phyloP scores from a whole-genome alignment of 2,888 invertebrate species.

The Limenitis camilla region DNA sequence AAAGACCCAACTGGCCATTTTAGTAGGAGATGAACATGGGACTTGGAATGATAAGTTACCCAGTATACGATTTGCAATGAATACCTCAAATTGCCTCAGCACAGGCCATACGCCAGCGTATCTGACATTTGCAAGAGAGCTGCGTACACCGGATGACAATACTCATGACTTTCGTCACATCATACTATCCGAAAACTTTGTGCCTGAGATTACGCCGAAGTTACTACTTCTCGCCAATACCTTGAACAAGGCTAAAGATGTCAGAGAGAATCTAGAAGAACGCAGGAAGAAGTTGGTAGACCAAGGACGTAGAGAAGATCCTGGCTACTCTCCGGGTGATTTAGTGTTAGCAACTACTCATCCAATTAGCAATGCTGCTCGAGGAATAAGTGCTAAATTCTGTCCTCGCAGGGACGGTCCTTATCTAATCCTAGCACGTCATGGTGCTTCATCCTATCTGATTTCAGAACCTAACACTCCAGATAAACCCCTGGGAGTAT shows the following conservation, averaged over 20 bases:
- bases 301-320: neutral
- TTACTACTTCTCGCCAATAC: constrained; percentile 5
- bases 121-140: constrained; percentile 27
- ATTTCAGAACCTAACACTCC: neutral
- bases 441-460: neutral
- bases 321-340: neutral
- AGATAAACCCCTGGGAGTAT: neutral
- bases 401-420: neutral
- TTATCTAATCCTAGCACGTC: neutral
- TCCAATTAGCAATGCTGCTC: neutral
- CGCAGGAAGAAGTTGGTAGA: neutral
- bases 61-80: constrained; percentile 42
- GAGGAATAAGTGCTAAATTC: neutral
- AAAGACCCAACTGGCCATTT: constrained; percentile 22
- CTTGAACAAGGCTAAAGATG: constrained; percentile 3
- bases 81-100: constrained; percentile 26
- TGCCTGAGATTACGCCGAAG: constrained; percentile 24
- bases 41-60: constrained; percentile 35
- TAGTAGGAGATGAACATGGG: constrained; percentile 25
- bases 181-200: constrained; percentile 29
- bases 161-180: constrained; percentile 7
- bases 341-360: too few relatives aligned
- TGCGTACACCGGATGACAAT: constrained; percentile 23
- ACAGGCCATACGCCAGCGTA: constrained; percentile 26
- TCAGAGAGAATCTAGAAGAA: neutral